phyloP scores from a whole-genome alignment of 1,140 invertebrate species.

The Conopomorpha cramerella region DNA sequence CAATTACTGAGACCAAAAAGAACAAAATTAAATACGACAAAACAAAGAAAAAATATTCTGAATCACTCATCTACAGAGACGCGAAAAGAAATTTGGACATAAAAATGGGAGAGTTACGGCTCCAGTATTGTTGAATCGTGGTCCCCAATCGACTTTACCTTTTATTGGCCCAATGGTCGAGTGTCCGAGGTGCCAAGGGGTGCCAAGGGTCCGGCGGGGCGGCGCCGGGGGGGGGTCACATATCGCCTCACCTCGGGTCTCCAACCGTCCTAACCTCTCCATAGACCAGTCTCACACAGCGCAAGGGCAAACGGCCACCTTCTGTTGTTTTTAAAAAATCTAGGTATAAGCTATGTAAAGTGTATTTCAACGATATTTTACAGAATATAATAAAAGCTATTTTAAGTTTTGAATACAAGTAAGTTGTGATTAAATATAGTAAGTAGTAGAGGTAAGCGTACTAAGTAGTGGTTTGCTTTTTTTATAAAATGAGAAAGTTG shows the following conservation, averaged over 20 bases:
- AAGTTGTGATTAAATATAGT: no score
- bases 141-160: conserved; percentile 48
- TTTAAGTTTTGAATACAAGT: no score
- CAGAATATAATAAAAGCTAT: no score
- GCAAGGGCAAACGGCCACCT: conserved; percentile 29
- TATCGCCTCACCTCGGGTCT: conserved; percentile 10
- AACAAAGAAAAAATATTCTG: no score
- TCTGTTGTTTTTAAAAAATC: conserved; percentile 53
- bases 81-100: conserved; percentile 45
- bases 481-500: no score
- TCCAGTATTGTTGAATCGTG: conserved; percentile 22
- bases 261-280: conserved; percentile 44
- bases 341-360: conserved; percentile 12
- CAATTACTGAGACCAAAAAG: no score
- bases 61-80: no score
- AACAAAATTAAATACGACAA: no score
- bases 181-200: conserved; percentile 5
- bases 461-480: no score
- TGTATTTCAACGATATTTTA: no score
- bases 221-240: conserved; percentile 8
- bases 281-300: conserved; percentile 43
- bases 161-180: conserved; percentile 15
- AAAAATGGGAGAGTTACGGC: conserved; percentile 6
- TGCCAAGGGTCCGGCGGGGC: no score
- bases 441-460: no score